phyloP scores from a whole-genome alignment of 1,140 invertebrate species.

The Helicoverpa zea region DNA sequence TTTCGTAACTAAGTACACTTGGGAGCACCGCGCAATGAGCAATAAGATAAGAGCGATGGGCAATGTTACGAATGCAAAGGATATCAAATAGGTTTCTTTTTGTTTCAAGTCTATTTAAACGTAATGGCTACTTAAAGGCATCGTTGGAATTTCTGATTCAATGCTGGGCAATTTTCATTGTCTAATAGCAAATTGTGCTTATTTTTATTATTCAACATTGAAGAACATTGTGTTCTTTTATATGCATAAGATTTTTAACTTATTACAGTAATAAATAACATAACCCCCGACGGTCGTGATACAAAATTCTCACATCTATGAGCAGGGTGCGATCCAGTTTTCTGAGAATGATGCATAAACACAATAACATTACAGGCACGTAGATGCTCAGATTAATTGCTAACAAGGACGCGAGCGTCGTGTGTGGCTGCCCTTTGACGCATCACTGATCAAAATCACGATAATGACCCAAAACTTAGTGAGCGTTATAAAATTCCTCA shows the following conservation, averaged over 20 bases:
- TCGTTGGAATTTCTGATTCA: conserved; percentile 20
- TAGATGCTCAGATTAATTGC: conserved; percentile 70
- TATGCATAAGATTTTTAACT: background rate
- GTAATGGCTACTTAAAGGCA: conserved; percentile 3
- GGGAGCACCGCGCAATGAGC: conserved; percentile 23
- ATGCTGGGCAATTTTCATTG: background rate
- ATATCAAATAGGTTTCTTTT: conserved; percentile 24
- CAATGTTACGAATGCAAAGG: conserved; percentile 29
- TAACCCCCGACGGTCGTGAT: background rate
- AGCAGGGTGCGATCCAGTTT: background rate
- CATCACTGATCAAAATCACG: conserved; percentile 76
- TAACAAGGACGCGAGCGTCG: conserved; percentile 70
- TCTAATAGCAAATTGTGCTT: background rate
- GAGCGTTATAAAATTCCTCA: conserved; percentile 78
- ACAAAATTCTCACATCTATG: conserved; percentile 9
- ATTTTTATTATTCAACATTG: background rate
- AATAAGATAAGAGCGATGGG: conserved; percentile 32
- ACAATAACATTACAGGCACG: conserved; percentile 43
- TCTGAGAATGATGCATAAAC: conserved; percentile 35
- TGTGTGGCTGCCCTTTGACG: conserved; percentile 77
- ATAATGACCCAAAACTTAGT: conserved; percentile 76
- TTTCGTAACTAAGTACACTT: conserved; percentile 41
- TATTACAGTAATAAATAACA: background rate
- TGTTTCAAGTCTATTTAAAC: background rate
- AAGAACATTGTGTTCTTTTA: background rate